Base-by-base conservation (phyloP, 1,140 invertebrate species). In the Drosophila kepulauana region DNA sequence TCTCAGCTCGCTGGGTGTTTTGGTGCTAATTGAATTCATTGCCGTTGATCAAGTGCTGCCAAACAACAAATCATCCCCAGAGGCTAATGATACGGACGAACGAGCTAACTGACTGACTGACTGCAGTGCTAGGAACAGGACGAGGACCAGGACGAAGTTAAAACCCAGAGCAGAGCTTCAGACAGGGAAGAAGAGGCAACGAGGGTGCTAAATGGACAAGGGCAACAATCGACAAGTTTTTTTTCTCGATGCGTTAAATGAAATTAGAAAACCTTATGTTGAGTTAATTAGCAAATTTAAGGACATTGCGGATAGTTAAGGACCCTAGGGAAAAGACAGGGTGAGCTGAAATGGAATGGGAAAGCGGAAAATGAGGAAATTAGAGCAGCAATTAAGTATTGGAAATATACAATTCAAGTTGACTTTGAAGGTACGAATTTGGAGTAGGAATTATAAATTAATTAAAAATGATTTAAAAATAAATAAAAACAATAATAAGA, bases 21-120 rank as follows among this genome's bases (percentile, higher is more conserved):
- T 90, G 82, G 82, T 90, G 79, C 81, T 91, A 91, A 91, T 91
- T 91, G 89, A 89, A 91, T 91, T 86, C 86, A 90, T 91, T 91
- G 85, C 85, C 85, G 81, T 72, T 90, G 84, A 91, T 91, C 89
- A 91, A 91, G 89, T 91, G 89, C 80, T 86, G 85, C 81, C 81
- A 80, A 91, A 89, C 84, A 89, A 84, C 87, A 90, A 91, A 88
- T 88, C 85, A 88, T 89, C 85, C 85, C 85, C 85, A 71, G 85
- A 89, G 85, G 81, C 85, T 84, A 87, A 87, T 87, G 84, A 87
- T 87, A 87, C 84, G 84, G 82, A 87, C 85, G 85, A 88, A 77
- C 73, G 77, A 79, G 71, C 77, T 67, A 72, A 79, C 77, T 76
- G 66, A 72, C 73, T 72, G 38, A 52, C 49, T 52, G 49, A 51